Percentiles rank a stretch among this genome's conserved stretches.
Conservation (phyloP, 2,888 invertebrate species). For the Andrena chrysosceles region DNA sequence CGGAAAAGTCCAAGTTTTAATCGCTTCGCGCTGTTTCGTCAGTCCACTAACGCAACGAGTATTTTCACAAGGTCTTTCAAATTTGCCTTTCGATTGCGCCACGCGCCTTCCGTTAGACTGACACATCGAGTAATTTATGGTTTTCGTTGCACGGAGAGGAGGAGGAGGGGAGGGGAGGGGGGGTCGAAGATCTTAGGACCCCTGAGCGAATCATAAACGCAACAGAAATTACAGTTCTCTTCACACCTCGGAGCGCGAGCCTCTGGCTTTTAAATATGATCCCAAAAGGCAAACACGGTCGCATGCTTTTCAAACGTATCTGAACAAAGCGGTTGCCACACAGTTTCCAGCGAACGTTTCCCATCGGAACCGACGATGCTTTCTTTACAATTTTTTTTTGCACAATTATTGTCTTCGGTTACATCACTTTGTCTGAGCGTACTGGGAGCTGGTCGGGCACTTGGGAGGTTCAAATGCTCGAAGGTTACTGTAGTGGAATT, state of each 20-base stretch:
- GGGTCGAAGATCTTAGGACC: constrained; percentile 21
- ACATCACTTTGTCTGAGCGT: not conserved
- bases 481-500: not conserved
- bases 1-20: constrained; percentile 27
- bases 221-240: constrained; percentile 21
- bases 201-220: constrained; percentile 28
- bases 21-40: constrained; percentile 40
- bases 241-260: constrained; percentile 8
- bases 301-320: not conserved
- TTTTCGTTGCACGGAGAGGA: constrained; percentile 30
- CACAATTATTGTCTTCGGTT: constrained; percentile 8
- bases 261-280: constrained; percentile 15
- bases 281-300: constrained; percentile 2
- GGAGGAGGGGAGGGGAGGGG: not conserved
- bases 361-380: constrained; percentile 3
- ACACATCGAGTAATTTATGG: constrained; percentile 46
- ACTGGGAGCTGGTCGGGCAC: not conserved
- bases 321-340: constrained; percentile 17
- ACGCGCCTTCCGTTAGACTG: constrained; percentile 27
- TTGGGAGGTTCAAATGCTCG: not conserved
- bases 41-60: constrained; percentile 44
- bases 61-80: constrained; percentile 54
- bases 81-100: constrained; percentile 57
- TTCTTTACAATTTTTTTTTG: constrained; percentile 22
- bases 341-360: constrained; percentile 23